Conservation (phyloP, 2,888 invertebrate species). For the Dromius quadrimaculatus region DNA sequence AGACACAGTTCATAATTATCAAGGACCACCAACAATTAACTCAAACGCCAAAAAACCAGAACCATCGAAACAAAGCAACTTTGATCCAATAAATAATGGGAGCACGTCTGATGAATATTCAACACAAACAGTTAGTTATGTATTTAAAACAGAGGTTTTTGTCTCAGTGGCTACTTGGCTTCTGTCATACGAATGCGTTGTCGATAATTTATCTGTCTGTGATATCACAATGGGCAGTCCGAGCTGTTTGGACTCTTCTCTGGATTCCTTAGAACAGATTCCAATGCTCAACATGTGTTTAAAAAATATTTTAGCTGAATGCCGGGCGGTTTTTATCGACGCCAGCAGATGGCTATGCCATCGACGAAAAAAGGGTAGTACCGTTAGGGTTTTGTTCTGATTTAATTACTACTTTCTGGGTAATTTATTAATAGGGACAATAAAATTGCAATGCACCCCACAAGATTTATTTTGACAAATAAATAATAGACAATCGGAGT, state of each 20-base stretch:
- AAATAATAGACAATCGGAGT: conserved; percentile 24
- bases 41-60: conserved; percentile 38
- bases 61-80: conserved; percentile 39
- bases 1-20: conserved; percentile 25
- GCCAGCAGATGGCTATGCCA: conserved; percentile 37
- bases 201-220: conserved; percentile 68
- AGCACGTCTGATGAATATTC: conserved; percentile 50
- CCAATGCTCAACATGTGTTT: conserved; percentile 66
- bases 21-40: conserved; percentile 46
- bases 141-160: conserved; percentile 48
- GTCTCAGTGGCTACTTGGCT: conserved; percentile 28
- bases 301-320: conserved; percentile 67
- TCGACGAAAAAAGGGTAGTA: conserved; percentile 9
- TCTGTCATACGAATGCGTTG: conserved; percentile 67
- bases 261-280: conserved; percentile 66
- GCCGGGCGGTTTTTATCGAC: conserved; percentile 62
- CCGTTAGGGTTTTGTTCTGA: conserved; percentile 35
- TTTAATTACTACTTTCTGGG: conserved; percentile 33
- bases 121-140: conserved; percentile 46
- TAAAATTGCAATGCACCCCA: neutral
- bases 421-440: conserved; percentile 38
- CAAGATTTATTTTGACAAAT: conserved; percentile 13
- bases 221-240: conserved; percentile 65
- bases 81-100: conserved; percentile 52
- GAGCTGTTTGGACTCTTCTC: conserved; percentile 64